Conservation (phyloP, 1,140 invertebrate genomes). For the Rhyacophila brunnea region DNA sequence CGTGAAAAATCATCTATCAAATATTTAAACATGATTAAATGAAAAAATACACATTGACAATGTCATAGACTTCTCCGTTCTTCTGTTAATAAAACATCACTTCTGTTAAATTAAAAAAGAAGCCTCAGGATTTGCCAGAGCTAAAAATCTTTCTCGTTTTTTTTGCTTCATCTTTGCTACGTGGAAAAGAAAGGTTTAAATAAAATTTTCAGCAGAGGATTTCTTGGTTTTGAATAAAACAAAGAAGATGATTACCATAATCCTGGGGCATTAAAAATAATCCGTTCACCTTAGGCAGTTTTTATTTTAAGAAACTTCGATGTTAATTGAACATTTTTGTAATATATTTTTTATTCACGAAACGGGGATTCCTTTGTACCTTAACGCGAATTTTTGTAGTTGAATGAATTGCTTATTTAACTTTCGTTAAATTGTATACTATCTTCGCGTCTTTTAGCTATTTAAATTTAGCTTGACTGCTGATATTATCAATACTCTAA, state of each 20-base stretch:
- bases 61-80: background rate
- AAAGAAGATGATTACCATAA: conserved; percentile 30
- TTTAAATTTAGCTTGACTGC: too few species aligned
- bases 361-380: too few species aligned
- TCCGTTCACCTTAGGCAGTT: conserved; percentile 19
- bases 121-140: conserved; percentile 9
- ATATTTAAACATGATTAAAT: background rate
- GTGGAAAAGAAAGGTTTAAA: conserved; percentile 9
- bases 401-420: too few species aligned
- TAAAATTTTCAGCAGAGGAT: conserved; percentile 5
- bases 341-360: background rate
- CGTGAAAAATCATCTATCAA: too few species aligned
- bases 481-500: too few species aligned
- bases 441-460: too few species aligned
- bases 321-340: conserved; percentile 16
- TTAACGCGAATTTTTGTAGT: too few species aligned
- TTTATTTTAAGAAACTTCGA: conserved; percentile 6
- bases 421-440: too few species aligned
- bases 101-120: conserved; percentile 4
- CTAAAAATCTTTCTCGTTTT: conserved; percentile 9
- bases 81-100: background rate
- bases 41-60: background rate
- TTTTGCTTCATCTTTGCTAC: too few species aligned
- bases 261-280: conserved; percentile 26
- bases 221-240: conserved; percentile 19